A percentile compares a stretch with the other conserved stretches of the same genome.
These are phyloP conservation scores for Balanococcus diminutus DNA, from an alignment of 2,888 invertebrate genomes.

Conservation along the genomic window DNA sequence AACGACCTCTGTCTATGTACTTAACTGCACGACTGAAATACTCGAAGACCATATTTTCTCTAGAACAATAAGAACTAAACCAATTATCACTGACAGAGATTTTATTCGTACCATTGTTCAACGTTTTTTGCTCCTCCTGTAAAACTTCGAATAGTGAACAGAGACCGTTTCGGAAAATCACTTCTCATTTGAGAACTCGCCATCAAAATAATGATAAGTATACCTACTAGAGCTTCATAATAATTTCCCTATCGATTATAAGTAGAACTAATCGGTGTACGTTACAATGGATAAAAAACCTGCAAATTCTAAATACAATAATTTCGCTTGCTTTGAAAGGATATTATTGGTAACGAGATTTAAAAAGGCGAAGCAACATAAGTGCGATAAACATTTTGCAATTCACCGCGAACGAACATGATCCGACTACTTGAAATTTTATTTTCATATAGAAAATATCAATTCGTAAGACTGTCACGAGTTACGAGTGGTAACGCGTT, in stretches of 20 bases:
- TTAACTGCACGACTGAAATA: no score
- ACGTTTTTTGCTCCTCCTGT: no score
- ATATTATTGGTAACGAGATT: constrained; percentile 17
- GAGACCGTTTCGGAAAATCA: background rate
- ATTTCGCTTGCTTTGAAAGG: background rate
- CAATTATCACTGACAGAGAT: no score
- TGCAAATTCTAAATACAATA: constrained; percentile 18
- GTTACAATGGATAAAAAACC: background rate
- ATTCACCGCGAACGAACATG: constrained; percentile 3
- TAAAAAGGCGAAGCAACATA: constrained; percentile 15
- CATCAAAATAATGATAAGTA: no score
- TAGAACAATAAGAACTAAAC: no score
- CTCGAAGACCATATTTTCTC: no score
- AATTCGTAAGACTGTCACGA: constrained; percentile 10
- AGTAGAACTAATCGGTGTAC: background rate
- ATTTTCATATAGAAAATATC: constrained; percentile 12
- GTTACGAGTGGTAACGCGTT: background rate
- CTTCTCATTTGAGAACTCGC: no score
- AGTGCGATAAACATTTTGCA: constrained; percentile 16
- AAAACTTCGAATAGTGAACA: background rate
- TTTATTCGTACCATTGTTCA: no score
- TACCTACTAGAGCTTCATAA: no score
- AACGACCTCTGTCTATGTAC: no score
- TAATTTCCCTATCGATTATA: background rate
- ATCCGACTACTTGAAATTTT: constrained; percentile 21